Base-by-base conservation (phyloP, 2,888 invertebrate species). In the Lysandra coridon region DNA sequence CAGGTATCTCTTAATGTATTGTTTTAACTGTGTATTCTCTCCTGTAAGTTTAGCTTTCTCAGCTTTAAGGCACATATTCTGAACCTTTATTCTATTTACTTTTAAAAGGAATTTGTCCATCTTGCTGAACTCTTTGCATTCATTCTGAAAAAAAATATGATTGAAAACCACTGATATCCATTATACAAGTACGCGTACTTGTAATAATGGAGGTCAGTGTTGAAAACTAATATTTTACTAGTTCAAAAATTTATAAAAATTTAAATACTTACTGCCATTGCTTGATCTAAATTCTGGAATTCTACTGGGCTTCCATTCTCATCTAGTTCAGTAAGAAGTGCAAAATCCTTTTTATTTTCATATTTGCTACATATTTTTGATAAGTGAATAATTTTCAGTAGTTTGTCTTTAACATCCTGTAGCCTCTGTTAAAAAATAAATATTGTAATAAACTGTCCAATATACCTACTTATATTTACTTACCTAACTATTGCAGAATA, bases 61-160 rank as follows among this genome's bases (percentile, higher is more conserved):
- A 0, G 90, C 86, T 82, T 84, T 90, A 2, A 95, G 83, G 79
- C 94, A 93, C 79, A 93, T 86, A 0, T 90, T 89, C 79, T 95
- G 94, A 0, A 95, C 92, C 80, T 88, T 90, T 0, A 90, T 92
- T 80, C 92, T 86, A 85, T 94, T 95, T 23, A 90, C 85, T 88
- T 94, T 95, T 4, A 93, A 82, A 95, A 97, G 96, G 86, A 98
- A 97, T 83, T 96, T 96, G 82, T 96, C 96, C 93, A 97, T 91
- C 86, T 96, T 95, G 17, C 92, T 92, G 85, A 95, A 95, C 78
- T 95, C 92, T 75, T 92, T 95, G 82, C 94, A 94, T 84, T 91
- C 93, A 30, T 91, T 87, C 95, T 95, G 82, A 69, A 49, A 2
- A 78, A 62, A 17, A 17, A 23, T 23, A 23, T 23, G 23, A 23